Percentiles rank a stretch among this genome's conserved stretches.
These are phyloP conservation scores for Rotaria magnacalcarata DNA, from an alignment of 2,888 invertebrate species.

Conservation along the genomic window DNA sequence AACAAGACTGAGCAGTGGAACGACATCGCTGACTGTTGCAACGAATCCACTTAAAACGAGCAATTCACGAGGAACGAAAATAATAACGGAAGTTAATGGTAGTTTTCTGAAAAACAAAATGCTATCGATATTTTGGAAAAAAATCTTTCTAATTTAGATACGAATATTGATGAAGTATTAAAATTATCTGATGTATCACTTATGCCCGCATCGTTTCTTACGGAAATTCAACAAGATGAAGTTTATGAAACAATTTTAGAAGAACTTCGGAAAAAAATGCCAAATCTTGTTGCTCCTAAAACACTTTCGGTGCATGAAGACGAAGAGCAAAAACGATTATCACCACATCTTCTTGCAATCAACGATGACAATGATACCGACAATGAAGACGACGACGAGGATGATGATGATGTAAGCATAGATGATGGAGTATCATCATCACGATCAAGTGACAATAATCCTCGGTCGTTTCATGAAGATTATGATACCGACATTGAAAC, in stretches of 20 bases:
- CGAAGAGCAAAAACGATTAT: neutral
- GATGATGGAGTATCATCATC: neutral
- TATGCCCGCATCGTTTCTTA: neutral
- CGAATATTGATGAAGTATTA: conserved; percentile 31
- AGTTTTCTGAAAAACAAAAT: neutral
- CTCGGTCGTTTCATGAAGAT: neutral
- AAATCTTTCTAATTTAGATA: neutral
- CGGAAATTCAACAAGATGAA: conserved; percentile 27
- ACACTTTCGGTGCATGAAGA: neutral
- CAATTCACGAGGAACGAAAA: neutral
- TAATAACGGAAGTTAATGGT: neutral
- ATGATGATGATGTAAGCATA: neutral
- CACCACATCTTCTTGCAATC: neutral
- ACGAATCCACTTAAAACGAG: neutral
- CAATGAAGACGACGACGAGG: too few species aligned
- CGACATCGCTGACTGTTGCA: neutral
- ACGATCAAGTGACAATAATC: neutral
- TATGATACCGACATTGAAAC: conserved; percentile 27
- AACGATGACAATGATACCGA: neutral
- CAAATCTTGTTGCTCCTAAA: neutral
- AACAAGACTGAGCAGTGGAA: neutral
- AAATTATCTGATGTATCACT: neutral
- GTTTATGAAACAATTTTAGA: conserved; percentile 16
- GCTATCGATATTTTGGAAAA: neutral
- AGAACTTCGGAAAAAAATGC: neutral